These are phyloP conservation scores for Drosophila lacicola DNA, from an alignment of 2,888 invertebrate species.

Conservation along the genomic window DNA sequence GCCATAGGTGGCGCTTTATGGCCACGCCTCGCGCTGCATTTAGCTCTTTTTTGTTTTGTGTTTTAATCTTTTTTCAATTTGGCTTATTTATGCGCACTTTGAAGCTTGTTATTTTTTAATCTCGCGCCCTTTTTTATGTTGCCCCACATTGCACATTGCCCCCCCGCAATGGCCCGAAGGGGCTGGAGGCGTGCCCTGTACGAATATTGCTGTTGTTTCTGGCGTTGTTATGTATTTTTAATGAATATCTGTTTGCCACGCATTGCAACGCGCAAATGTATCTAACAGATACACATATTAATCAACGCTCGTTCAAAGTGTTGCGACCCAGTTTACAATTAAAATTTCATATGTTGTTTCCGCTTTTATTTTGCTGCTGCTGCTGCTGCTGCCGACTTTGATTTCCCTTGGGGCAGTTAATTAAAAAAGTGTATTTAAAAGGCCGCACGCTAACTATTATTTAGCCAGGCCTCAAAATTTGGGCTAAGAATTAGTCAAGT, in stretches of 20 bases:
- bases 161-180: conserved; percentile 17
- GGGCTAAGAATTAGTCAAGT: conserved; percentile 31
- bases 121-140: conserved; percentile 62
- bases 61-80: conserved; percentile 11
- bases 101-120: conserved; percentile 75
- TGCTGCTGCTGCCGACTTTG: conserved; percentile 8
- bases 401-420: conserved; percentile 40
- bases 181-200: conserved; percentile 11
- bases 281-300: conserved; percentile 46
- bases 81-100: conserved; percentile 73
- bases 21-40: conserved; percentile 40
- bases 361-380: conserved; percentile 27
- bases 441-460: conserved; percentile 38
- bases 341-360: conserved; percentile 56
- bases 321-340: conserved; percentile 70
- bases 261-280: conserved; percentile 39
- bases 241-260: conserved; percentile 66
- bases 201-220: conserved; percentile 7
- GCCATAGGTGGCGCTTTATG: conserved; percentile 24
- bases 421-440: conserved; percentile 74
- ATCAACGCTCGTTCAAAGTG: conserved; percentile 37
- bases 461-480: conserved; percentile 49
- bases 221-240: conserved; percentile 60
- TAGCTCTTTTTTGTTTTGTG: conserved; percentile 1
- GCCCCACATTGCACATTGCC: conserved; percentile 22